Evolutionary conservation across 2,113 vertebrate genomes (phyloP).

Genomic region (Steatornis caripensis): DNA sequence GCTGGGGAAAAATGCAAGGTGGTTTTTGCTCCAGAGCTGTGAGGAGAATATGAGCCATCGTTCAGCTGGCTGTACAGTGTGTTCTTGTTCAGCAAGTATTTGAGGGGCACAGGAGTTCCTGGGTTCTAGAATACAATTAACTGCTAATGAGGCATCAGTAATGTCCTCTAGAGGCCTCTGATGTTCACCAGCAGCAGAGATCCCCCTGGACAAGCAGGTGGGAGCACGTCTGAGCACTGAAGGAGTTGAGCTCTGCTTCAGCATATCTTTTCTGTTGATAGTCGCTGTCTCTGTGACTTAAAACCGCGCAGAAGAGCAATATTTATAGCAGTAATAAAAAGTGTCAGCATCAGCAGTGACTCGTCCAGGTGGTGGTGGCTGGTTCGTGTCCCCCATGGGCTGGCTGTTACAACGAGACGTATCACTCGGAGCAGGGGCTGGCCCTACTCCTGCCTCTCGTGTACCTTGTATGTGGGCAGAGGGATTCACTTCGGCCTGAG

Average conservation of each 20-base stretch:
- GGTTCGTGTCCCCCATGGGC: accelerated
- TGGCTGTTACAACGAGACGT: accelerated
- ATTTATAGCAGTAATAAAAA: neutral
- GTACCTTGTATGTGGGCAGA: neutral
- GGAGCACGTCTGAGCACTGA: neutral
- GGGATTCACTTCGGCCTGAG: neutral
- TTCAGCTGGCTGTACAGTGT: neutral
- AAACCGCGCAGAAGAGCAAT: neutral
- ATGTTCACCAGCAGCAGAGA: neutral
- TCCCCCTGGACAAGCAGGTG: neutral
- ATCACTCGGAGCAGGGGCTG: accelerated
- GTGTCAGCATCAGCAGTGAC: neutral
- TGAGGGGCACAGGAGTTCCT: neutral
- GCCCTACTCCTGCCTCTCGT: neutral
- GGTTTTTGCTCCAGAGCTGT: neutral
- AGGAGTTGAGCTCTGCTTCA: neutral
- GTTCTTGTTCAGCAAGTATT: neutral
- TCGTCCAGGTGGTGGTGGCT: neutral
- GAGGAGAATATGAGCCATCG: neutral
- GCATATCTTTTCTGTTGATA: neutral
- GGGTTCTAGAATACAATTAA: neutral
- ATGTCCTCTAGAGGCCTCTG: neutral
- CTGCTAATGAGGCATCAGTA: neutral
- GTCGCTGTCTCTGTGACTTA: neutral
- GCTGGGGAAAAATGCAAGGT: accelerated